Evolutionary conservation across 2,888 invertebrate species (phyloP).

Genomic region (Heliconius ethilla): DNA sequence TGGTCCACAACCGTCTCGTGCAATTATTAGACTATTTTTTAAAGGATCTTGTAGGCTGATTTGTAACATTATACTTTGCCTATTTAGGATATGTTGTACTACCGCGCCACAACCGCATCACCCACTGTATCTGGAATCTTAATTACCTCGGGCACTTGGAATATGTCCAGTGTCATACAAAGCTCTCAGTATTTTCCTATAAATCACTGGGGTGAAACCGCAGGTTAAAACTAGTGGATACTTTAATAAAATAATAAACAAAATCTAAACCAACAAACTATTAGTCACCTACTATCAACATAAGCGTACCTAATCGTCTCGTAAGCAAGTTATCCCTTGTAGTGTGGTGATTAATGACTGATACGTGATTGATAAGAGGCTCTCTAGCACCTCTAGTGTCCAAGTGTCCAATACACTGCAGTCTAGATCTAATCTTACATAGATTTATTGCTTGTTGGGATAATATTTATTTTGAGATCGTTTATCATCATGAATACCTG

Average conservation of each 20-base stretch:
- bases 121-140: too few species aligned
- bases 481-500: background rate
- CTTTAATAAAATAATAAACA: background rate
- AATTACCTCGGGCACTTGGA: too few species aligned
- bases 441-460: constrained; percentile 2
- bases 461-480: constrained; percentile 2
- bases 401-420: background rate
- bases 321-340: background rate
- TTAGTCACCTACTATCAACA: background rate
- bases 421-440: constrained; percentile 3
- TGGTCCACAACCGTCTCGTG: too few species aligned
- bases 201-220: too few species aligned
- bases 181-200: too few species aligned
- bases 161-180: too few species aligned
- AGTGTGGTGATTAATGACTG: constrained; percentile 4
- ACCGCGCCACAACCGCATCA: background rate
- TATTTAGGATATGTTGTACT: background rate
- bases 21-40: too few species aligned
- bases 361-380: constrained; percentile 21
- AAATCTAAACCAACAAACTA: background rate
- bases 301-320: background rate
- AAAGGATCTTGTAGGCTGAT: too few species aligned
- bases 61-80: too few species aligned
- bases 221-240: too few species aligned
- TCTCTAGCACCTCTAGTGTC: background rate